phyloP scores from a whole-genome alignment of 2,888 invertebrate genomes.

The Nasonovia ribisnigri region DNA sequence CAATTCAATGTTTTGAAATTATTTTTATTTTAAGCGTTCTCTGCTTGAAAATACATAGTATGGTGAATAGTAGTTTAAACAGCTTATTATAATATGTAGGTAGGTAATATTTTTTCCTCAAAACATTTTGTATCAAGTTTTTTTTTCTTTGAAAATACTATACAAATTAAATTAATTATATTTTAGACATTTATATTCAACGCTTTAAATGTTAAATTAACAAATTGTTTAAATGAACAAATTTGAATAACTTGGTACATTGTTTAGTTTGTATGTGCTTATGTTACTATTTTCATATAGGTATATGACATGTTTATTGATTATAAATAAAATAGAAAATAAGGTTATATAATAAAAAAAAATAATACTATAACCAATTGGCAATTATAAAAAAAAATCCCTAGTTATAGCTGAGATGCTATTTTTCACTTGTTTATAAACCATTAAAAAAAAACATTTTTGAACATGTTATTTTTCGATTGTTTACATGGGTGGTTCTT shows the following conservation, averaged over 20 bases:
- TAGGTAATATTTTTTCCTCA: neutral
- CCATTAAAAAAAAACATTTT: conserved; percentile 36
- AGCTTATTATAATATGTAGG: conserved; percentile 18
- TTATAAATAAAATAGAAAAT: conserved; percentile 48
- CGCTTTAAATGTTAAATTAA: conserved; percentile 1
- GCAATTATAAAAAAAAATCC: conserved; percentile 23
- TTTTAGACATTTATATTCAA: conserved; percentile 2
- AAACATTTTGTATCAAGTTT: neutral
- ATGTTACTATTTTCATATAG: neutral
- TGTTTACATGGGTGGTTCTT: conserved; percentile 64
- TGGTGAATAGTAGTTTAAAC: neutral
- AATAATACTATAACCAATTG: conserved; percentile 15
- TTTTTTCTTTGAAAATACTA: conserved; percentile 2
- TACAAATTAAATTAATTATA: neutral
- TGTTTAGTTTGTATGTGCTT: conserved; percentile 7
- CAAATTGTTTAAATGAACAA: neutral
- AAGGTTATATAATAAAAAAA: conserved; percentile 42
- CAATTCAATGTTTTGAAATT: neutral
- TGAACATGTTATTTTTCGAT: neutral
- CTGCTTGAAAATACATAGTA: neutral
- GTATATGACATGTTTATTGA: neutral
- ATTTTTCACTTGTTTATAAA: conserved; percentile 31
- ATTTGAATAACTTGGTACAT: neutral
- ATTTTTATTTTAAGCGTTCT: neutral
- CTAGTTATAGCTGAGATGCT: conserved; percentile 31